These are phyloP conservation scores for Diadema setosum DNA, from an alignment of 35 echinoderm and acorn worm species.

Conservation along the genomic window DNA sequence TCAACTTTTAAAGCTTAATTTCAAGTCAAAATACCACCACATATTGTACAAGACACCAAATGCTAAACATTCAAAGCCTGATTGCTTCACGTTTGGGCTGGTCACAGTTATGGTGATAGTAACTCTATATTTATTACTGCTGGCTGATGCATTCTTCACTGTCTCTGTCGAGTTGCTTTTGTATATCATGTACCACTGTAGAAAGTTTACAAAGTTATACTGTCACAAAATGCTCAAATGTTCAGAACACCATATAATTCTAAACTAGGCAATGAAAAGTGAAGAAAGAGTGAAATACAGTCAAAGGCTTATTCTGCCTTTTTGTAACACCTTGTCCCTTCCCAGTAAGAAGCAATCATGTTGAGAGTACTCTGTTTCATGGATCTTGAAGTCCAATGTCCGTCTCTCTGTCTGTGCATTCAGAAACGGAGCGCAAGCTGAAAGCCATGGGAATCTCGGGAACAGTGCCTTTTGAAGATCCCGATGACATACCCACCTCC, in stretches of 20 bases:
- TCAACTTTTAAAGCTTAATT: no score
- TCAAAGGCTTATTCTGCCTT: background rate
- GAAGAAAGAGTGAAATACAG: background rate
- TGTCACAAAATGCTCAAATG: no score
- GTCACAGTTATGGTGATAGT: slow-evolving; percentile 64
- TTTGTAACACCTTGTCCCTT: background rate
- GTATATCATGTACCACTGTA: no score
- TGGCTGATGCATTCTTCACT: no score
- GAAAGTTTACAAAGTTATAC: no score
- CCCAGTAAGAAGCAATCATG: background rate
- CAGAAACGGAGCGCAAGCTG: slow-evolving; percentile 91
- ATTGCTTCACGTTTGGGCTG: slow-evolving; percentile 56
- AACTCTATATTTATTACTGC: no score
- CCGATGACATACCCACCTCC: slow-evolving; percentile 68
- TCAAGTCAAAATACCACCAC: no score
- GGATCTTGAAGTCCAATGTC: background rate
- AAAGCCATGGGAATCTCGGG: slow-evolving; percentile 89
- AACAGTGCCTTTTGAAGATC: slow-evolving; percentile 62
- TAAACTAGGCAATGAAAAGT: slow-evolving; percentile 76
- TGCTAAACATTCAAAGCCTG: background rate
- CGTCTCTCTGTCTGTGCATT: background rate
- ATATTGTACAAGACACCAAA: no score
- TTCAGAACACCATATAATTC: slow-evolving; percentile 33
- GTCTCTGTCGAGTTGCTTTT: no score
- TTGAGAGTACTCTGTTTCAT: background rate